phyloP scores from a whole-genome alignment of 2,888 invertebrate genomes.

The Cataglyphis livida region DNA sequence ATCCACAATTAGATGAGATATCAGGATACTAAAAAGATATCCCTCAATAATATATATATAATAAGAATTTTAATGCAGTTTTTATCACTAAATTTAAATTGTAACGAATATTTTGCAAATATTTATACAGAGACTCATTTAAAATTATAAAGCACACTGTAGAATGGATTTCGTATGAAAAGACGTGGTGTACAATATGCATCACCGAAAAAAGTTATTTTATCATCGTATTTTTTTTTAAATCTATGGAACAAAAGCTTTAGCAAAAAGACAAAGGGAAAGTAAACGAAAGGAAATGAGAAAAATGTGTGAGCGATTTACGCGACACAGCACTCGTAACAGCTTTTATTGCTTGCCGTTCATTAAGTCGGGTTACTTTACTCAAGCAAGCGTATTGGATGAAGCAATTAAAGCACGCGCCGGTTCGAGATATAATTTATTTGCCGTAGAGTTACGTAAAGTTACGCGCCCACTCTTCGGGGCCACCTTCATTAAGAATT shows the following conservation, averaged over 20 bases:
- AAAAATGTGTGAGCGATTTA: constrained; percentile 33
- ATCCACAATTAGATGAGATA: neutral
- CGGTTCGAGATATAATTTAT: constrained; percentile 65
- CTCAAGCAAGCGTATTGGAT: constrained; percentile 38
- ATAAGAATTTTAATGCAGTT: neutral
- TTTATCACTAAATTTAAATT: neutral
- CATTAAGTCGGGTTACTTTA: constrained; percentile 61
- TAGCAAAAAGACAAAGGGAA: constrained; percentile 4
- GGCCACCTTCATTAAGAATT: constrained; percentile 44
- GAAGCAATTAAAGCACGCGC: constrained; percentile 62
- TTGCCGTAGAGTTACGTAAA: constrained; percentile 60
- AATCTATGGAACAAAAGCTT: constrained; percentile 1
- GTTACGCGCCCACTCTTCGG: constrained; percentile 20
- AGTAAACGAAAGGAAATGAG: neutral
- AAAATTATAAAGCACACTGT: neutral
- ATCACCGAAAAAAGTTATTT: neutral
- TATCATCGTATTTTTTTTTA: neutral
- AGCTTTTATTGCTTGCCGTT: constrained; percentile 62
- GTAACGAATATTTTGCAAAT: neutral
- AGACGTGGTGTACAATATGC: neutral
- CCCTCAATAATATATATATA: neutral
- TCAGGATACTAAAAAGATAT: neutral
- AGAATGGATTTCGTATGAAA: neutral
- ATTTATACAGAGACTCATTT: neutral
- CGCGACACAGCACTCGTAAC: constrained; percentile 49